Evolutionary conservation across 2,113 vertebrate species (phyloP), one percentile per base, ranked within the genome.

Genomic region (Boleophthalmus pectinirostris): DNA sequence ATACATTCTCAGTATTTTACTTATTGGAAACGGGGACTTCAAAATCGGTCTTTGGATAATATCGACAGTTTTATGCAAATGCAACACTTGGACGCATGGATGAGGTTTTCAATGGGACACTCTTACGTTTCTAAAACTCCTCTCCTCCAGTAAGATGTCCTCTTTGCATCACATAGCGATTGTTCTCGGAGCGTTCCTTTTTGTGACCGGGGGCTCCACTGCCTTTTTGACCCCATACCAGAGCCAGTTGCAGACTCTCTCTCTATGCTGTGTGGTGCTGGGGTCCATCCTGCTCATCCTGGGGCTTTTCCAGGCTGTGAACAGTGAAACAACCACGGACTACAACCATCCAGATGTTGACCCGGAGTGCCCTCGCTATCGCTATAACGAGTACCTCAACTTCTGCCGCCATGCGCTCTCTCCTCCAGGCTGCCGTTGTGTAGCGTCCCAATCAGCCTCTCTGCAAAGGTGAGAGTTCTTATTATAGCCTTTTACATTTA

Each of bases 271-370:
- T n/a, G 92, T 94, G 85, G 92, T 94, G 73, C 87, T 94, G 33
- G 94, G 94, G 68, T 92, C 93, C 49, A 80, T 94, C 70, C 89
- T 94, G 91, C 92, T 94, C 69, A 92, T 94, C 70, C 82, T 94
- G 67, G 94, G 94, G 46, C 83, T 94, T 2, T 94, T 94, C 68
- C 94, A 93, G 93, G 93, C 93, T 13, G 92, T 94, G 91, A 94
- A 93, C 82, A 89, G 85, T 64, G 93, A 93, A 78, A 89, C 72
- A 76, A 74, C 78, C n/a, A 21, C 69, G 23, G 85, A 86, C 90
- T 85, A 90, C 82, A 89, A 84, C 81, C 88, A 84, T 29, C 74
- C 46, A 25, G 89, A 92, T n/a, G 87, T 83, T 47, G 81, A 84
- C 66, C 86, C 85, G 5, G 90, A 90, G 7, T 91, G 89, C 43